These are phyloP conservation scores for Saguinus midas DNA, from an alignment of 2,113 vertebrate species.

Conservation along the genomic window DNA sequence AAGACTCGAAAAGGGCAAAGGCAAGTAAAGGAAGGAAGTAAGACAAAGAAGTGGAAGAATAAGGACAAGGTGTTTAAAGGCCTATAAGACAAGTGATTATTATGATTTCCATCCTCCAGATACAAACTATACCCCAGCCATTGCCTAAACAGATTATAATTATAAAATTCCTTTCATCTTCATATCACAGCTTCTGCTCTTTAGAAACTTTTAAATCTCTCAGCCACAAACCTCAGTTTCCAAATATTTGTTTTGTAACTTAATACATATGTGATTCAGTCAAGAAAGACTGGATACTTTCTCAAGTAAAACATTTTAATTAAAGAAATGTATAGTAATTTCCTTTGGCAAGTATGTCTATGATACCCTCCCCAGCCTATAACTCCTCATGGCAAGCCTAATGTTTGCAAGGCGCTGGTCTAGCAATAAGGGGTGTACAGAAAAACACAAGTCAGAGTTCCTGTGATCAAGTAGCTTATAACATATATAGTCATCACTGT, in stretches of 20 bases:
- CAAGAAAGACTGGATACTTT: constrained; percentile 42
- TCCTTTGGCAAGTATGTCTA: constrained; percentile 13
- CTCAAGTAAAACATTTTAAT: constrained; percentile 59
- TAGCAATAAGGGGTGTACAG: not conserved
- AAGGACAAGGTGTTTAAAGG: not conserved
- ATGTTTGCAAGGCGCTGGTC: not conserved
- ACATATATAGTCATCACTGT: not conserved
- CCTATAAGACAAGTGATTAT: not conserved
- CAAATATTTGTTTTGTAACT: constrained; percentile 12
- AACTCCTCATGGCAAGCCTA: not conserved
- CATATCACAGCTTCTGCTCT: not conserved
- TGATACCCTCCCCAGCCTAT: not conserved
- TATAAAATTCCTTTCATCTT: not conserved
- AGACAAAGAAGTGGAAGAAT: not conserved
- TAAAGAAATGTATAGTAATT: not conserved
- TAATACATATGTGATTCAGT: not conserved
- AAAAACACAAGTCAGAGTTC: not conserved
- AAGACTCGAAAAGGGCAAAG: not conserved
- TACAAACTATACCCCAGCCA: not conserved
- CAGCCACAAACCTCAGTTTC: constrained; percentile 11
- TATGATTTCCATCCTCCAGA: not conserved
- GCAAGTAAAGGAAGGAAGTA: not conserved
- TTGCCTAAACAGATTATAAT: not conserved
- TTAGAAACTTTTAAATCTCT: constrained; percentile 10
- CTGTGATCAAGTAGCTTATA: not conserved